These are phyloP conservation scores for Spilogale gracilis DNA, from an alignment of 2,113 vertebrate genomes.

Conservation along the genomic window DNA sequence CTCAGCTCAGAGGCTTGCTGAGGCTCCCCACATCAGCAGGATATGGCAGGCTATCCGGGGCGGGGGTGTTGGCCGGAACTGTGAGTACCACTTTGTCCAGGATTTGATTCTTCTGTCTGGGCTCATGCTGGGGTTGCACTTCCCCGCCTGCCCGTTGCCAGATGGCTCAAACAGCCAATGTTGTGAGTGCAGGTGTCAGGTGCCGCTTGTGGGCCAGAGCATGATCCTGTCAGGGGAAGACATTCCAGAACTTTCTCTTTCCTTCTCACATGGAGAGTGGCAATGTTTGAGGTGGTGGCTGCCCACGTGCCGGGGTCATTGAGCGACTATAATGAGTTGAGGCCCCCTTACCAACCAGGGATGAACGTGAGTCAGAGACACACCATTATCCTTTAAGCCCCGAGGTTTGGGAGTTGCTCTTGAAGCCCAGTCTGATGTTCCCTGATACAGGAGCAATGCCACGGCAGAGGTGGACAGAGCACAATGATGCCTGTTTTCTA, in stretches of 20 bases:
- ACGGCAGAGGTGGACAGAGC: neutral
- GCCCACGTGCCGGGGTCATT: neutral
- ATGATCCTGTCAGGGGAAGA: neutral
- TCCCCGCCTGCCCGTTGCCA: neutral
- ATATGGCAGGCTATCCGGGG: neutral
- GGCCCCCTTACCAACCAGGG: neutral
- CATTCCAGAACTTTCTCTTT: neutral
- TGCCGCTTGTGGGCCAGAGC: neutral
- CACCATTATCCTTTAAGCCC: neutral
- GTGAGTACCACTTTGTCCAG: neutral
- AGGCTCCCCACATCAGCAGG: neutral
- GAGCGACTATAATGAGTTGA: neutral
- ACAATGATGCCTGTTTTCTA: rapidly evolving
- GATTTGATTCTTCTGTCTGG: neutral
- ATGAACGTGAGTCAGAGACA: neutral
- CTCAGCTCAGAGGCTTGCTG: neutral
- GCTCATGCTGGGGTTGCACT: neutral
- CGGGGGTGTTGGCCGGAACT: neutral
- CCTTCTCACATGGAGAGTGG: neutral
- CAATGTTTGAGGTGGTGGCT: neutral
- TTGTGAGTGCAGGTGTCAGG: neutral
- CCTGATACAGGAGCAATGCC: neutral
- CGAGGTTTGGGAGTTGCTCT: neutral
- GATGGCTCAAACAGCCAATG: neutral
- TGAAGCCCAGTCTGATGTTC: neutral